Evolutionary conservation across 2,797 vertebrate species (phyloP), one percentile per base, ranked within the genome.

Genomic region (Odontamblyopus rebecca): DNA sequence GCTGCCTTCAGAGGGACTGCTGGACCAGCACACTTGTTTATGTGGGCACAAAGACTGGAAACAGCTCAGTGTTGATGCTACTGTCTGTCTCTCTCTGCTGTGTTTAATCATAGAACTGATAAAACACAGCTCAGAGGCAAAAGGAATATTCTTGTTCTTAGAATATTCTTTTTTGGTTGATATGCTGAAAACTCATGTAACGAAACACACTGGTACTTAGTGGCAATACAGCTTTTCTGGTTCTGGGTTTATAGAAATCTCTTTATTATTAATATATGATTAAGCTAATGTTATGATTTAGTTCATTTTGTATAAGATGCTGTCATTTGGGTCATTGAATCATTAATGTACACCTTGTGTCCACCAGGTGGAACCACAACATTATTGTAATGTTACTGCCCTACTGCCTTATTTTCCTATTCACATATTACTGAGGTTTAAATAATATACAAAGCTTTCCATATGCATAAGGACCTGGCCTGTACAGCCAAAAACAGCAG

Each of bases 91-190:
- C 74, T 19, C 69, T 73, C 74, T 73, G 71, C 62, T 60, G 32
- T 61, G n/a, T 69, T 38, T 59, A 75, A 16, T 30, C 12, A 71
- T 77, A 26, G n/a, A 78, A 50, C 1, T 72, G 64, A 75, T 32
- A 78, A 68, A 76, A 77, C 76, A 72, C 71, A 71, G 68, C 30
- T 50, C 16, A 15, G 23, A 44, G 76, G 56, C 1, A 54, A 54
- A 54, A 54, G 19, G n/a, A 54, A 54, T 23, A 54, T 19, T 62
- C 23, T 65, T 23, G n/a, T 27, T 30, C 54, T 67, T 62, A 65
- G 67, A 67, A n/a, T 82, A 80, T 74, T 71, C 35, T 71, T 77
- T 74, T 48, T 48, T 48, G 44, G 13, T 74, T 13, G 15, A 13
- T 59, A 27, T 59, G 13, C 0, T 15, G 26, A 16, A 59, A 60